A percentile compares a stretch with the other conserved stretches of the same genome.
phyloP scores from a whole-genome alignment of 2,797 vertebrate genomes.

The Muraenolepis orangiensis region DNA sequence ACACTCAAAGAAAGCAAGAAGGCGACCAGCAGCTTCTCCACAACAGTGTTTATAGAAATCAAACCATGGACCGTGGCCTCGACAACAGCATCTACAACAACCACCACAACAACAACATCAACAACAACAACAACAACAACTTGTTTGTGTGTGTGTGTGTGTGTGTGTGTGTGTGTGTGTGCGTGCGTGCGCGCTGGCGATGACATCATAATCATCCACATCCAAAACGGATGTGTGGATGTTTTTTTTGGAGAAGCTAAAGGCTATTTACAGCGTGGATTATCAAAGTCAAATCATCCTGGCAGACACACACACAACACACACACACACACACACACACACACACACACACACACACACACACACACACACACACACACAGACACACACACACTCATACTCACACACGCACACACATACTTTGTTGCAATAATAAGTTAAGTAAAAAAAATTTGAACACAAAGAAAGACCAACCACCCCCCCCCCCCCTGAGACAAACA shows the following conservation, averaged over 20 bases:
- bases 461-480: not conserved
- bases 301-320: not conserved
- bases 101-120: slow-evolving; percentile 39
- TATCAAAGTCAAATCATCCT: slow-evolving; percentile 12
- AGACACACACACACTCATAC: slow-evolving; percentile 13
- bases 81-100: no score
- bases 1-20: slow-evolving; percentile 19
- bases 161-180: not conserved
- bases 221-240: slow-evolving; percentile 14
- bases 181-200: no score
- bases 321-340: not conserved
- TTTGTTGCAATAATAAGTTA: not conserved
- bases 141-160: slow-evolving; percentile 10
- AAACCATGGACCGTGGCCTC: no score
- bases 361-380: slow-evolving; percentile 10
- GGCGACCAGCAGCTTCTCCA: slow-evolving; percentile 40
- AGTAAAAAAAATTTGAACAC: slow-evolving; percentile 11
- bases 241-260: not conserved
- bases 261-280: slow-evolving; percentile 51
- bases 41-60: slow-evolving; percentile 68
- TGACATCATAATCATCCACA: no score
- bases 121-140: slow-evolving; percentile 13
- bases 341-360: not conserved
- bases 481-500: not conserved
- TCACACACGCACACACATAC: not conserved